A percentile compares a stretch with the other conserved stretches of the same genome.
These are phyloP conservation scores for Zonotrichia leucophrys DNA, from an alignment of 2,113 vertebrate species.

Conservation along the genomic window DNA sequence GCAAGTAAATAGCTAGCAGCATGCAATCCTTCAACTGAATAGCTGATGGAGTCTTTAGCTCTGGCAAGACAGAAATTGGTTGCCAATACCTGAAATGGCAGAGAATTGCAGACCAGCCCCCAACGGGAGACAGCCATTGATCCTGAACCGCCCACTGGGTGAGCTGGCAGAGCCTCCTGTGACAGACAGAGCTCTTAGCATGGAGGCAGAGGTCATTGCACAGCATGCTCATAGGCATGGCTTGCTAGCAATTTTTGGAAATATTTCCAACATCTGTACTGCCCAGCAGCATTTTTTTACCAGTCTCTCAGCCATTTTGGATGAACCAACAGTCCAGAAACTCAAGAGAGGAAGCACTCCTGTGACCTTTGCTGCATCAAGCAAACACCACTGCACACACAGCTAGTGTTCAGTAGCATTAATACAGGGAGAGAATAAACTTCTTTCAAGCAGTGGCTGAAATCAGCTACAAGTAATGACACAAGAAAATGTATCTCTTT, in stretches of 20 bases:
- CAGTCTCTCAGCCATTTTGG: background rate
- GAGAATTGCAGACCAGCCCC: background rate
- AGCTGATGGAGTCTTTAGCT: background rate
- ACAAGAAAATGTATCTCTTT: background rate
- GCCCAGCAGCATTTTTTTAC: background rate
- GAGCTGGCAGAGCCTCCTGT: background rate
- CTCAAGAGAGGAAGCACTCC: background rate
- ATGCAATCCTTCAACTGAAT: background rate
- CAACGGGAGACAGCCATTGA: background rate
- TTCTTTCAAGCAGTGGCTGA: background rate
- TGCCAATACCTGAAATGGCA: background rate
- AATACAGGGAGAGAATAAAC: background rate
- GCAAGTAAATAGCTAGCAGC: background rate
- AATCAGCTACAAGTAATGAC: background rate
- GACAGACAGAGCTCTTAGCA: background rate
- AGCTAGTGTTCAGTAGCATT: accelerated
- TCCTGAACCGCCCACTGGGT: background rate
- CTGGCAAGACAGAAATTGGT: background rate
- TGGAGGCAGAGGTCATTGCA: background rate
- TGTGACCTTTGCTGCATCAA: background rate
- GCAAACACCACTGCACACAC: background rate
- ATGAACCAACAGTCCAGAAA: background rate
- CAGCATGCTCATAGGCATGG: background rate
- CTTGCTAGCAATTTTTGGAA: background rate
- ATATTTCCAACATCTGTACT: background rate